phyloP scores from a whole-genome alignment of 64 coral and sea anemone species.

The Montipora efflorescens region DNA sequence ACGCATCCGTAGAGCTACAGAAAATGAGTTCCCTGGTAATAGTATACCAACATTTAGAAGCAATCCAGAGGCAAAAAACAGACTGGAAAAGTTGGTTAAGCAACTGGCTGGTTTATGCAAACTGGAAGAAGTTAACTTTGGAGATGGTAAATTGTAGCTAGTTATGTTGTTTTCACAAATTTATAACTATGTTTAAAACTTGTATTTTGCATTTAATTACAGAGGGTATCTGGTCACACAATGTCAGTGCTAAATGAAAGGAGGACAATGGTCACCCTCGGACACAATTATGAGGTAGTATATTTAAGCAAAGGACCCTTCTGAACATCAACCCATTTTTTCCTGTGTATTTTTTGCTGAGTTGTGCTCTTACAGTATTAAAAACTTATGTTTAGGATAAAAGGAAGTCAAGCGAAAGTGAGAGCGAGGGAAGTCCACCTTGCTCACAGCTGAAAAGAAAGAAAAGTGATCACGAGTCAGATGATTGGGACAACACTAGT shows the following conservation, averaged over 20 bases:
- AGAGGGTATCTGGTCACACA: constrained; percentile 61
- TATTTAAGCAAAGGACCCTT: no score
- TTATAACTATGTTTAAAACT: not conserved
- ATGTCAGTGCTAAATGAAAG: constrained; percentile 55
- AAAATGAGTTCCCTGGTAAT: constrained; percentile 13
- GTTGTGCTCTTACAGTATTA: not conserved
- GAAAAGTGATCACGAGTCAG: not conserved
- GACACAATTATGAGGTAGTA: constrained; percentile 12
- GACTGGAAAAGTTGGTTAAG: not conserved
- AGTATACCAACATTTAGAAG: constrained; percentile 13
- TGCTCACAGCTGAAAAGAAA: not conserved
- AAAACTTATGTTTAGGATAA: not conserved
- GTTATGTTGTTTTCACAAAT: no score
- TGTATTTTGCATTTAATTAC: constrained; percentile 5
- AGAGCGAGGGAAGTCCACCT: not conserved
- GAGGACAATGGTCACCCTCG: constrained; percentile 55
- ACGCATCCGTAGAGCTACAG: not conserved
- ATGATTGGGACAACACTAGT: not conserved
- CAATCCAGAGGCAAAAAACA: not conserved
- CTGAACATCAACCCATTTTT: no score
- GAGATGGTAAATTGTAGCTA: constrained; percentile 12
- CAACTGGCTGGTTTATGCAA: not conserved
- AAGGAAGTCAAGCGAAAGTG: not conserved
- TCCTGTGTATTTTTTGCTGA: no score
- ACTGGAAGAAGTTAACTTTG: constrained; percentile 9